Percentiles rank a stretch among this genome's conserved stretches.
Conservation (phyloP, 2,888 invertebrate species). For the Brachypterus glaber region DNA sequence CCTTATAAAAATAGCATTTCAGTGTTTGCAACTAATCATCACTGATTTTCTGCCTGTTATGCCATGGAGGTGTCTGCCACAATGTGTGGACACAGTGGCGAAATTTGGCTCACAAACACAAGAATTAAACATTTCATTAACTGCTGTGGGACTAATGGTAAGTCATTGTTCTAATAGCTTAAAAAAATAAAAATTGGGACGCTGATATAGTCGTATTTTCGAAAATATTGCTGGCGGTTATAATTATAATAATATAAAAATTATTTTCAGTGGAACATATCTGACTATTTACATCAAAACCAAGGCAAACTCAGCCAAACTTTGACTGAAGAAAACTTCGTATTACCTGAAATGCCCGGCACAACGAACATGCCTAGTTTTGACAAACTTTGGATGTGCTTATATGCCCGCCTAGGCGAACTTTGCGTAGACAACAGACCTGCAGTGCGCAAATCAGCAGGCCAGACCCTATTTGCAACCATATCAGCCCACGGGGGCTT, state of each 20-base stretch:
- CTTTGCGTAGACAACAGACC: conserved; percentile 92
- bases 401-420: conserved; percentile 79
- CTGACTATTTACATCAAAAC: conserved; percentile 94
- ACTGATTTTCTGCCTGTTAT: conserved; percentile 90
- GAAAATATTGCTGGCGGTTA: no score
- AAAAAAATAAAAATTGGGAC: no score
- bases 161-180: no score
- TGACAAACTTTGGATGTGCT: conserved; percentile 93
- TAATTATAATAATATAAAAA: background rate
- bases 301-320: conserved; percentile 72
- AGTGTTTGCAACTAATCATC: conserved; percentile 89
- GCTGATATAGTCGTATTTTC: no score
- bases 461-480: conserved; percentile 95
- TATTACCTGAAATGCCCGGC: conserved; percentile 75
- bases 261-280: conserved; percentile 87
- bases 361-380: conserved; percentile 78
- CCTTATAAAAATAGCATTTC: conserved; percentile 87
- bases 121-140: conserved; percentile 93
- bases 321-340: conserved; percentile 62
- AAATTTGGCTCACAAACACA: conserved; percentile 94
- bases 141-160: conserved; percentile 94
- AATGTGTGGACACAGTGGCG: conserved; percentile 86
- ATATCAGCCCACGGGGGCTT: conserved; percentile 91
- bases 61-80: conserved; percentile 82
- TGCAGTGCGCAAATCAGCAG: conserved; percentile 92